Conservation (phyloP, 2,888 invertebrate genomes). For the Drosophila nr. perissopoda region DNA sequence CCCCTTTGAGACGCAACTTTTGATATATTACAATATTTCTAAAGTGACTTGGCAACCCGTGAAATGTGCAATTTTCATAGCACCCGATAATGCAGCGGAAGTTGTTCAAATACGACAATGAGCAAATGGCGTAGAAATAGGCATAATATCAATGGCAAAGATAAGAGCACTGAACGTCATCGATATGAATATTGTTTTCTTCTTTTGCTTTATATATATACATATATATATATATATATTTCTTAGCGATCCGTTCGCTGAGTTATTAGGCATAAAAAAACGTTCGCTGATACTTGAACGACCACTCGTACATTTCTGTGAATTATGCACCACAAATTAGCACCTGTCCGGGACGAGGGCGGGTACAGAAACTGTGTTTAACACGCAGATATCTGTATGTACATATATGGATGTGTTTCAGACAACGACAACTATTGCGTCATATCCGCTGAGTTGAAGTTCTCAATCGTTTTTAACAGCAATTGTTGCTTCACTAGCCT, state of each 20-base stretch:
- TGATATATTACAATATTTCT: background rate
- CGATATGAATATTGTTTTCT: constrained; percentile 7
- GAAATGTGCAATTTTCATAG: constrained; percentile 4
- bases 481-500: constrained; percentile 5
- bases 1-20: background rate
- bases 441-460: constrained; percentile 30
- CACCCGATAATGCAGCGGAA: constrained; percentile 31
- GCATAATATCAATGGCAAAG: constrained; percentile 11
- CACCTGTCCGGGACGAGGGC: constrained; percentile 56
- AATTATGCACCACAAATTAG: constrained; percentile 78
- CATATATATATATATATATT: background rate
- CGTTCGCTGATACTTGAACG: constrained; percentile 54
- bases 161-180: constrained; percentile 16
- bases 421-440: constrained; percentile 45
- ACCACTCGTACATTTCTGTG: constrained; percentile 73
- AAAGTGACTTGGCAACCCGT: constrained; percentile 1
- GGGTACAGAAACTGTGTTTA: constrained; percentile 32
- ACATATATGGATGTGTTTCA: constrained; percentile 18
- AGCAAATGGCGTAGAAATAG: constrained; percentile 1
- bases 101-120: background rate
- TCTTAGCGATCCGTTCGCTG: constrained; percentile 25
- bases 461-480: constrained; percentile 31
- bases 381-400: constrained; percentile 18
- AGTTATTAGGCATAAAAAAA: constrained; percentile 67
- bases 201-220: background rate